These are phyloP conservation scores for Diachasma alloeum DNA, from an alignment of 1,140 invertebrate species.

Conservation along the genomic window DNA sequence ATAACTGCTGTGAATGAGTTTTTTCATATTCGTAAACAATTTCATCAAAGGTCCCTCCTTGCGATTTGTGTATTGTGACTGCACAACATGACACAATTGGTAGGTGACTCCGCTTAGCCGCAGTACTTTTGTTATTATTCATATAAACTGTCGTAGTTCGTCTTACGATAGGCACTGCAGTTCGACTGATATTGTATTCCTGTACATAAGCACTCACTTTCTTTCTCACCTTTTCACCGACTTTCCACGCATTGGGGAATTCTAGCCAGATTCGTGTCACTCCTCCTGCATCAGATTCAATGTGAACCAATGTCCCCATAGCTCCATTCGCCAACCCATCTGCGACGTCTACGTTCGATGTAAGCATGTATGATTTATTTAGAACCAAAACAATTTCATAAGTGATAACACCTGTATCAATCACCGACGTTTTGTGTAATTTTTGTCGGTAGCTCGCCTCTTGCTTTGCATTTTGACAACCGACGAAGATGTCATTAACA, in stretches of 20 bases:
- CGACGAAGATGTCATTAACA: slow-evolving; percentile 33
- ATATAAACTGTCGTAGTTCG: slow-evolving; percentile 36
- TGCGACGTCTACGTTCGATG: slow-evolving; percentile 51
- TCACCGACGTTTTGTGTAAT: slow-evolving; percentile 48
- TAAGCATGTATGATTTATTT: slow-evolving; percentile 47
- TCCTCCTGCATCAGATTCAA: slow-evolving; percentile 30
- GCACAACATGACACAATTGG: slow-evolving; percentile 42
- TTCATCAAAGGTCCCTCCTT: slow-evolving; percentile 36
- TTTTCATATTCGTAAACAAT: slow-evolving; percentile 33
- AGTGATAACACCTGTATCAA: slow-evolving; percentile 50
- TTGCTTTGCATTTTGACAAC: slow-evolving; percentile 36
- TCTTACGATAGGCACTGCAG: no score
- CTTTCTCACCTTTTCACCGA: slow-evolving; percentile 29
- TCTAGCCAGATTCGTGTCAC: slow-evolving; percentile 35
- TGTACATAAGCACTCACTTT: slow-evolving; percentile 24
- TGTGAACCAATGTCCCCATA: slow-evolving; percentile 26
- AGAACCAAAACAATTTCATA: slow-evolving; percentile 46
- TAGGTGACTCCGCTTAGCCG: slow-evolving; percentile 47
- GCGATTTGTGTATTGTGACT: slow-evolving; percentile 44
- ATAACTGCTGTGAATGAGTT: slow-evolving; percentile 26
- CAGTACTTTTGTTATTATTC: slow-evolving; percentile 43
- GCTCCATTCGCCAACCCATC: slow-evolving; percentile 55
- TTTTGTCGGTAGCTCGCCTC: slow-evolving; percentile 39
- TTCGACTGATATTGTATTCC: no score
- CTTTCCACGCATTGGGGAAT: slow-evolving; percentile 31